These are phyloP conservation scores for Oxyteleia sp. DNA, from an alignment of 2,888 invertebrate species.

Conservation along the genomic window DNA sequence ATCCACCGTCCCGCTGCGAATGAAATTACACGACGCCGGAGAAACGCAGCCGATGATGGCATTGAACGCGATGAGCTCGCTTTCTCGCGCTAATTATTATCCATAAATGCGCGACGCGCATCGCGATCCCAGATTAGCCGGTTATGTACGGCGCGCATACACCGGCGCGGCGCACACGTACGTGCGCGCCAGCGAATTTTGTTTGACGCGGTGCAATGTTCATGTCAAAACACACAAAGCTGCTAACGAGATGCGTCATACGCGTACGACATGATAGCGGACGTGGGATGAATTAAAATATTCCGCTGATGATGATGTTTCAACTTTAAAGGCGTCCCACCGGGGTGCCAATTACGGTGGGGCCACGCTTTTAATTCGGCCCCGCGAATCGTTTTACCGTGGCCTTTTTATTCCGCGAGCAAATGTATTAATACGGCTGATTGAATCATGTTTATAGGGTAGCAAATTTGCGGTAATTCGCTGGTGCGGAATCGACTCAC, in stretches of 20 bases:
- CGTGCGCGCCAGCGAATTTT: slow-evolving; percentile 56
- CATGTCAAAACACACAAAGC: slow-evolving; percentile 69
- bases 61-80: slow-evolving; percentile 80
- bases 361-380: slow-evolving; percentile 47
- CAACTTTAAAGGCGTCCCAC: slow-evolving; percentile 65
- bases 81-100: slow-evolving; percentile 79
- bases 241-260: slow-evolving; percentile 68
- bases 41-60: slow-evolving; percentile 77
- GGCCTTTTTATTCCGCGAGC: slow-evolving; percentile 49
- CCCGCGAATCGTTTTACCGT: slow-evolving; percentile 3
- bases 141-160: slow-evolving; percentile 23
- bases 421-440: slow-evolving; percentile 51
- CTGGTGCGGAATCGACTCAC: not conserved
- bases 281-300: slow-evolving; percentile 71
- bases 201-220: slow-evolving; percentile 67
- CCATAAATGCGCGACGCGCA: slow-evolving; percentile 78
- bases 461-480: not conserved
- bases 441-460: slow-evolving; percentile 54
- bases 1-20: slow-evolving; percentile 77
- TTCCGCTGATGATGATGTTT: slow-evolving; percentile 73
- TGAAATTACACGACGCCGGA: slow-evolving; percentile 81
- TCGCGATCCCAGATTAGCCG: slow-evolving; percentile 66
- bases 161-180: not conserved
- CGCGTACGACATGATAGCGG: slow-evolving; percentile 59
- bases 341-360: slow-evolving; percentile 67